These are phyloP conservation scores for Linyphia triangularis DNA, from an alignment of 2,888 invertebrate species.

Conservation along the genomic window DNA sequence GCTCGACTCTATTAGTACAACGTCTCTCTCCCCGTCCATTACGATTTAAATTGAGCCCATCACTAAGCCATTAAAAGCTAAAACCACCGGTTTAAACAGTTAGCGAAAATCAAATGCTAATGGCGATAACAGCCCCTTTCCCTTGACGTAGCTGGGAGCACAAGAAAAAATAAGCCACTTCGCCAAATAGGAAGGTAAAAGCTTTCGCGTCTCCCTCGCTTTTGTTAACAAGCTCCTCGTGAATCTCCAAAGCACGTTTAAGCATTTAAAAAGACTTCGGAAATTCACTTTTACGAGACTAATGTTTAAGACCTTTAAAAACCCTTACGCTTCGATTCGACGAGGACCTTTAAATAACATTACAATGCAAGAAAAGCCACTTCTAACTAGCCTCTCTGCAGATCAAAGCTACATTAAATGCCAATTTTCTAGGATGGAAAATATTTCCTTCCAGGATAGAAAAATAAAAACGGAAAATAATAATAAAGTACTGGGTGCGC, in stretches of 20 bases:
- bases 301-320: slow-evolving; percentile 39
- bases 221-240: slow-evolving; percentile 51
- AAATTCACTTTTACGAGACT: slow-evolving; percentile 30
- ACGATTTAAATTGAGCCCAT: slow-evolving; percentile 45
- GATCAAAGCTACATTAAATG: slow-evolving; percentile 52
- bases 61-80: slow-evolving; percentile 57
- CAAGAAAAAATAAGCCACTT: neutral
- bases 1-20: slow-evolving; percentile 42
- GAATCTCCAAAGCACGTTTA: slow-evolving; percentile 22
- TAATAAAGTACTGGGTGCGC: neutral
- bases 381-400: slow-evolving; percentile 44
- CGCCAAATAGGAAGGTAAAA: slow-evolving; percentile 41
- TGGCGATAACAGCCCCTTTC: slow-evolving; percentile 41
- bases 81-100: slow-evolving; percentile 41
- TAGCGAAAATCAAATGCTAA: slow-evolving; percentile 56
- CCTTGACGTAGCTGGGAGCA: neutral
- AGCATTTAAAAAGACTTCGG: slow-evolving; percentile 44
- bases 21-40: slow-evolving; percentile 24
- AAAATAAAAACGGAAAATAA: neutral
- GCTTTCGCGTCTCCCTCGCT: slow-evolving; percentile 12
- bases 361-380: slow-evolving; percentile 44
- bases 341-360: slow-evolving; percentile 41
- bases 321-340: slow-evolving; percentile 7
- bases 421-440: slow-evolving; percentile 20
- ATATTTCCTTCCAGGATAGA: slow-evolving; percentile 5